phyloP scores from a whole-genome alignment of 2,113 vertebrate genomes.

The Axis porcinus region DNA sequence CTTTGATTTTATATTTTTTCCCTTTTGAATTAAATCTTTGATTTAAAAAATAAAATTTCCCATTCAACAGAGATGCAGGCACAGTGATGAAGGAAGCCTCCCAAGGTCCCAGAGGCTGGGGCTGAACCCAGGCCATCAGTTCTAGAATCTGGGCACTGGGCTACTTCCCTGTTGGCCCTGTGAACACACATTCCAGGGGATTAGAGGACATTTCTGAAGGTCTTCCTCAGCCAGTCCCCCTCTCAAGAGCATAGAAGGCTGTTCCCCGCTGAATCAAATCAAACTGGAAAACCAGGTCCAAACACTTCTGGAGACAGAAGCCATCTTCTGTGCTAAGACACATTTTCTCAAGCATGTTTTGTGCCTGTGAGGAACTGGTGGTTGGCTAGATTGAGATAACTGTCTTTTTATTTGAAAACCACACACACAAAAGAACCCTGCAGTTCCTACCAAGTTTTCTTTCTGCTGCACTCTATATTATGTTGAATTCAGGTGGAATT shows the following conservation, averaged over 20 bases:
- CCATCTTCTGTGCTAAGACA: background rate
- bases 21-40: background rate
- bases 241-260: background rate
- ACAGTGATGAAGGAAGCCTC: background rate
- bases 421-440: background rate
- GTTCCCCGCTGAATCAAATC: background rate
- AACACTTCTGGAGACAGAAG: background rate
- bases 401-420: slow-evolving; percentile 34
- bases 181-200: background rate
- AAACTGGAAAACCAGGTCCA: background rate
- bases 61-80: background rate
- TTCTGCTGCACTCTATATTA: background rate
- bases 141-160: background rate
- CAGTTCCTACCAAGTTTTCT: background rate
- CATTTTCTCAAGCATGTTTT: background rate
- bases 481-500: background rate
- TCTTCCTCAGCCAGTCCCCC: background rate
- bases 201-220: fast-evolving
- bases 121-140: background rate
- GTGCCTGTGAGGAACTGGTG: background rate
- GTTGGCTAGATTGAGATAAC: background rate
- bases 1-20: background rate
- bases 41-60: background rate
- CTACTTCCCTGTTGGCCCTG: background rate
- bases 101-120: background rate